Percentiles rank a stretch among this genome's conserved stretches.
Evolutionary conservation across 2,113 vertebrate species (phyloP).

Genomic region (Syngnathoides biaculeatus): DNA sequence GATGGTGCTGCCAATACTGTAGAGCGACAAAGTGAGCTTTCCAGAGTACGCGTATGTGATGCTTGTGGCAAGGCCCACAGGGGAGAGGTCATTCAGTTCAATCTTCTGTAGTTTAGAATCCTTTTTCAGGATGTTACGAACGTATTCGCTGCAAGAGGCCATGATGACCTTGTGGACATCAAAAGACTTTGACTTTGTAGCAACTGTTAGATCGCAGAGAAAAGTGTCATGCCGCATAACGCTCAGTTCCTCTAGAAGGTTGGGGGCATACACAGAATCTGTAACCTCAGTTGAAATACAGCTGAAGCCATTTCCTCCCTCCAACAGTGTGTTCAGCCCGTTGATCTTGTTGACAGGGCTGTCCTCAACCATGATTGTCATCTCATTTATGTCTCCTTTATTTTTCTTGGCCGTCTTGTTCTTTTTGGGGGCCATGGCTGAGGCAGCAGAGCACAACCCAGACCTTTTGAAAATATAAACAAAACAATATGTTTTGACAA

Average conservation of each 20-base stretch:
- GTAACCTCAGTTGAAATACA: slow-evolving; percentile 93
- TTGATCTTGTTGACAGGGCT: slow-evolving; percentile 88
- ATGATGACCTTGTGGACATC: slow-evolving; percentile 94
- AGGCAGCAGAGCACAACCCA: slow-evolving; percentile 78
- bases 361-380: slow-evolving; percentile 90
- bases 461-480: slow-evolving; percentile 58
- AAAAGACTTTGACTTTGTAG: slow-evolving; percentile 95
- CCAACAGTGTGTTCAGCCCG: slow-evolving; percentile 85
- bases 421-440: slow-evolving; percentile 99
- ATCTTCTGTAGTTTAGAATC: slow-evolving; percentile 85
- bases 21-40: slow-evolving; percentile 92
- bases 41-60: slow-evolving; percentile 96
- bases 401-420: slow-evolving; percentile 89
- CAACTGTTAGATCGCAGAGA: slow-evolving; percentile 90
- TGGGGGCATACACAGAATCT: slow-evolving; percentile 85
- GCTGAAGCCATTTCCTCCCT: slow-evolving; percentile 91
- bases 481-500: slow-evolving; percentile 12
- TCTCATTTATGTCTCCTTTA: slow-evolving; percentile 88
- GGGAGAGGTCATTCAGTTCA: slow-evolving; percentile 89
- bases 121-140: slow-evolving; percentile 89
- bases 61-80: slow-evolving; percentile 86
- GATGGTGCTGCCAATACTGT: slow-evolving; percentile 93
- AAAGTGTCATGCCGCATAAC: slow-evolving; percentile 92
- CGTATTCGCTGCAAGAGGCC: slow-evolving; percentile 95
- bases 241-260: slow-evolving; percentile 90